These are phyloP conservation scores for Pithys albifrons DNA, from an alignment of 2,113 vertebrate species.

Conservation along the genomic window DNA sequence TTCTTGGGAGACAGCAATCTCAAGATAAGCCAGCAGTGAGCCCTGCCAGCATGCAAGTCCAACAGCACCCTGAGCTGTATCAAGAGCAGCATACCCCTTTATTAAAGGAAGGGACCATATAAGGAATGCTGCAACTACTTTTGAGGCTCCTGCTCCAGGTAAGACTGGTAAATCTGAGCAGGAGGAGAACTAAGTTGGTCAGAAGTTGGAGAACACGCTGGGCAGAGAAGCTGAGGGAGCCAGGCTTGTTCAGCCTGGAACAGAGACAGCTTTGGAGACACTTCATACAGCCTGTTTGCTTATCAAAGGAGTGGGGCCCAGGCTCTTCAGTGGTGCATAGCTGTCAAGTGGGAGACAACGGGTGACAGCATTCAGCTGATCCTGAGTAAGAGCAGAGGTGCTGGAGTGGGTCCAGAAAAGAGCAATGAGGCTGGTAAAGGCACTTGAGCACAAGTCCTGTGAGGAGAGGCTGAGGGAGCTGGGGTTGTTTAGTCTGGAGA, in stretches of 20 bases:
- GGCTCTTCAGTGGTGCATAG: background rate
- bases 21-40: background rate
- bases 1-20: background rate
- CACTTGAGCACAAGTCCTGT: too few species aligned
- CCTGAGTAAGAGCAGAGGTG: background rate
- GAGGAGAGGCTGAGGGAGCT: too few species aligned
- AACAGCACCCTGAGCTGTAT: background rate
- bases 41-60: background rate
- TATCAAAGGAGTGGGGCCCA: background rate
- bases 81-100: background rate
- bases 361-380: background rate
- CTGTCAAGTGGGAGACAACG: accelerated
- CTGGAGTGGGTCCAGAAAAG: too few species aligned
- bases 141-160: background rate
- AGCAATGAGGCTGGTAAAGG: too few species aligned
- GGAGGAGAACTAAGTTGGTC: background rate
- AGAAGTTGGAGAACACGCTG: background rate
- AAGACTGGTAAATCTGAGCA: background rate
- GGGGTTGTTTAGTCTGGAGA: too few species aligned
- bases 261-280: background rate
- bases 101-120: accelerated
- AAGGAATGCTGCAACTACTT: background rate
- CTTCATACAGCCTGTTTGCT: background rate
- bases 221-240: background rate
- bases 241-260: background rate